These are phyloP conservation scores for Antrozous pallidus DNA, from an alignment of 2,797 vertebrate species.

Conservation along the genomic window DNA sequence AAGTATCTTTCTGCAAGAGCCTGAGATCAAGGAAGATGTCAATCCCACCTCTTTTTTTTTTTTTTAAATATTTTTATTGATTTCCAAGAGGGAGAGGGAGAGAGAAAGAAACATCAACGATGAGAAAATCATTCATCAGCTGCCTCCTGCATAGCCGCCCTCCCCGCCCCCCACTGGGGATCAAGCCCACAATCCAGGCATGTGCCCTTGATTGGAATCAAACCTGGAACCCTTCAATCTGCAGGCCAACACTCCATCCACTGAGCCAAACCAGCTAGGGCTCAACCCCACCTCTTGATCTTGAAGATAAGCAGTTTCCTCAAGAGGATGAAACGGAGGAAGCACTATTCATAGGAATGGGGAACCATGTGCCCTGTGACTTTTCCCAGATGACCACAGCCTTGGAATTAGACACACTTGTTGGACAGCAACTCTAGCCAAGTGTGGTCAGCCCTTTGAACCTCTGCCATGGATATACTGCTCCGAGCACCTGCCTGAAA, in stretches of 20 bases:
- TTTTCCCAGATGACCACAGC: constrained; percentile 54
- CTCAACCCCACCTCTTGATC: background rate
- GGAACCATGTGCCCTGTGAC: background rate
- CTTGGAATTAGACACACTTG: constrained; percentile 63
- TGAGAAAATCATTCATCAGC: too few species aligned
- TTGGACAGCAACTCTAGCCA: constrained; percentile 60
- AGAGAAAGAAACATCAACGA: too few species aligned
- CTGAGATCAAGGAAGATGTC: background rate
- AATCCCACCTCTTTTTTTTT: background rate
- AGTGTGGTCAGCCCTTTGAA: constrained; percentile 70
- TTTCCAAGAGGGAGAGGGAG: too few species aligned
- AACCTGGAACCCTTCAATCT: too few species aligned
- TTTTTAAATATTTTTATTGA: too few species aligned
- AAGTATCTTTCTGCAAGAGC: background rate
- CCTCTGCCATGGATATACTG: constrained; percentile 65
- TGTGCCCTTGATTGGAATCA: too few species aligned
- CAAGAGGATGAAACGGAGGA: background rate
- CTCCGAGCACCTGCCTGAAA: constrained; percentile 70
- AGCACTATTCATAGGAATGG: background rate
- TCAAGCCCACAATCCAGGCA: too few species aligned
- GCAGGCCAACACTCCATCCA: too few species aligned
- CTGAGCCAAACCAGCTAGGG: too few species aligned
- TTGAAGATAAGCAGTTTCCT: background rate
- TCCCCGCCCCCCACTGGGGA: too few species aligned
- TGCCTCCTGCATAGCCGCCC: too few species aligned